Base-by-base conservation (phyloP, 2,113 vertebrate species). In the Barbus barbus region DNA sequence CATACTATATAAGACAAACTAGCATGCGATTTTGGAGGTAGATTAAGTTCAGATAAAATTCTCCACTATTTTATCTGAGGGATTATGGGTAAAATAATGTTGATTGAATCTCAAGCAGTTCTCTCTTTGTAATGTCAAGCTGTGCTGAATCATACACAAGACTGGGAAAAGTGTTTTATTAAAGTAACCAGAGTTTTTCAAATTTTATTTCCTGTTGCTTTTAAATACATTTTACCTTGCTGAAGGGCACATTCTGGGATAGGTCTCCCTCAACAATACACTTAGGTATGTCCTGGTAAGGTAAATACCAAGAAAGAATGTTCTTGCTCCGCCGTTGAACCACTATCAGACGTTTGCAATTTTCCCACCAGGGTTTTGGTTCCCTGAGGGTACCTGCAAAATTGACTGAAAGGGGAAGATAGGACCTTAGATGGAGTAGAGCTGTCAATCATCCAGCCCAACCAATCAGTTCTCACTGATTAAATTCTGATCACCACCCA, bases 391-490 rank as follows among this genome's bases (percentile, higher is more conserved):
- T 58, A 78, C 28, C 20, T 7, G 20, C 20, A 0, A 78, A 78
- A 60, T 38, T 38, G 31, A 78, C 75, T 58, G 53, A 78, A 56
- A 31, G 26, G 73, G 12, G 73, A 75, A 51, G 73, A 75, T 22
- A 51, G 26, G 12, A 46, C 24, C 24, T 18, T 51, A 24, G 28
- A 81, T 53, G 12, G 13, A 82, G 46, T 18, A 24, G 13, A 71
- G 28, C 46, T 56, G 65, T 82, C 80, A 82, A 71, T 82, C 80
- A 71, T 12, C n/a, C 26, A 18, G 13, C 31, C 11, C 13, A 71
- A 82, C 80, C 80, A 82, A 82, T 82, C 65, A 71, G 46, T 18
- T 82, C 44, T 69, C 44, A 38, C 80, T 38, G 65, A 71, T 56
- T 71, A 69, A 36, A 53, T 33, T 38, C 65, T 72, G 20, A 71